These are phyloP conservation scores for Sesamia inferens DNA, from an alignment of 2,888 invertebrate species.

Conservation along the genomic window DNA sequence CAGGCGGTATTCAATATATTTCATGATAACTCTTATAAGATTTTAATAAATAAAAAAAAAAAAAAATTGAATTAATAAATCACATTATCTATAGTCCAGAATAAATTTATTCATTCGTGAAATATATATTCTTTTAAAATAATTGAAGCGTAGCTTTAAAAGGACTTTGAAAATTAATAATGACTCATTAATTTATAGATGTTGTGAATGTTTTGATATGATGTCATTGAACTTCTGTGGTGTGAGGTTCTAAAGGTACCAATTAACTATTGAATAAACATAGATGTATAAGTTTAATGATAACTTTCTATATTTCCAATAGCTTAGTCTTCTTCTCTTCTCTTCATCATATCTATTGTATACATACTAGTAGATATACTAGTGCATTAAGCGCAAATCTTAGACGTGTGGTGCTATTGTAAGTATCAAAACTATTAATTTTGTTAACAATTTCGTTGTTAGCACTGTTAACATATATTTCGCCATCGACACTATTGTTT, in stretches of 20 bases:
- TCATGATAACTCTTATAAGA: conserved; percentile 26
- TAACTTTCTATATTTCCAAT: conserved; percentile 68
- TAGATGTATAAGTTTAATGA: conserved; percentile 55
- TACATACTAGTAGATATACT: conserved; percentile 51
- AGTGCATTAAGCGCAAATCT: conserved; percentile 64
- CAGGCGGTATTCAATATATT: conserved; percentile 29
- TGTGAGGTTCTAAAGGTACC: conserved; percentile 62
- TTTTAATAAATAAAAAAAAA: conserved; percentile 1
- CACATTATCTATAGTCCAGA: not conserved
- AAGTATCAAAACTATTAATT: conserved; percentile 62
- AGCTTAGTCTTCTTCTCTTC: conserved; percentile 65
- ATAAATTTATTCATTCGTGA: not conserved
- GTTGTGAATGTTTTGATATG: conserved; percentile 41
- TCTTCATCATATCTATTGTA: conserved; percentile 74
- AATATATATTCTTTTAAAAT: conserved; percentile 9
- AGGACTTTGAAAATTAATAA: conserved; percentile 15
- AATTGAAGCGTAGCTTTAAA: conserved; percentile 50
- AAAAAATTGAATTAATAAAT: conserved; percentile 5
- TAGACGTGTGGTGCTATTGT: conserved; percentile 84
- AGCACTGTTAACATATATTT: conserved; percentile 8
- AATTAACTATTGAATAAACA: conserved; percentile 52
- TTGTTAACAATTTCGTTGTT: conserved; percentile 22
- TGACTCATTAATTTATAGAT: conserved; percentile 11
- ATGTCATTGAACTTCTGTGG: conserved; percentile 45
- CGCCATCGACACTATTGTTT: not conserved